Base-by-base conservation (phyloP, 2,888 invertebrate genomes). In the Ochropacha duplaris region DNA sequence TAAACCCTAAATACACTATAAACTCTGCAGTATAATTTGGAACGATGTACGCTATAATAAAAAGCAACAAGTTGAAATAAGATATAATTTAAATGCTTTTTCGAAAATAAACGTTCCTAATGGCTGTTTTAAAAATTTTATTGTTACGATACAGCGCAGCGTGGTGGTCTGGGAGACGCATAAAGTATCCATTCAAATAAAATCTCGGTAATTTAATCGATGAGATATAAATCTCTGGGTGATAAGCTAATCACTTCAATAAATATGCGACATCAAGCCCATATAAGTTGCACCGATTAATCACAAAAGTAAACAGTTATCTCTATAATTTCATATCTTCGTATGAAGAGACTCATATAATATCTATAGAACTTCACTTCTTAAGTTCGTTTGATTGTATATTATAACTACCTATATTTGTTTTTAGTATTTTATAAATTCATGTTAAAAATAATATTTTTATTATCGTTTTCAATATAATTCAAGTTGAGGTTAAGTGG, bases 151-250 rank as follows among this genome's bases (percentile, higher is more conserved):
- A 6, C 44, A 9, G 44, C 2, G 19, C 19, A 9, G 44, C 2
- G 19, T 9, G 66, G 74, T 76, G 74, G 71, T 69, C 69, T 49
- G 51, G 55, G 56, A 54, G 54, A 55, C n/a, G 54, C 51, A 57
- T 72, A 71, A 67, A 65, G 26, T 57, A 60, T 57, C 57, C 64
- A 64, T 62, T 64, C 64, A 66, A 59, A 59, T 66, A 56, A 54
- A 54, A 58, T 58, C 60, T 65, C 54, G 24, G 49, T 54, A 54
- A 64, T 60, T 44, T 51, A 57, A 54, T 59, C 44, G 49, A 26
- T 51, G 49, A 61, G 61, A 59, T 31, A 44, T 44, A 44, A 44
- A 44, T 44, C 44, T 19, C 19, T n/a, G 8, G 8, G n/a, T 9
- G 44, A 16, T 19, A 19, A 44, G 6, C 19, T 44, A 44, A 44